Evolutionary conservation across 2,888 invertebrate species (phyloP), one percentile per base, ranked within the genome.

Genomic region (Phalangium opilio): DNA sequence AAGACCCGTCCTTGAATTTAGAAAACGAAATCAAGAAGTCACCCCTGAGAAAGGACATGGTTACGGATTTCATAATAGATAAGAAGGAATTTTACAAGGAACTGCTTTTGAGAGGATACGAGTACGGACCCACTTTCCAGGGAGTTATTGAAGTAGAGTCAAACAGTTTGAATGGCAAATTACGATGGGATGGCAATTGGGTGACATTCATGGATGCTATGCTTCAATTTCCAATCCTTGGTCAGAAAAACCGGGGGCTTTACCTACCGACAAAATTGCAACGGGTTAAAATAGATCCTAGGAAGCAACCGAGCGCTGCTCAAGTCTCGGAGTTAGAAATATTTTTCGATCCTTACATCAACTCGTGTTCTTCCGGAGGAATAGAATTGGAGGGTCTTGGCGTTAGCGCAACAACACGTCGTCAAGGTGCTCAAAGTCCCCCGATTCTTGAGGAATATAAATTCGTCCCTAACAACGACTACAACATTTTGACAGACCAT

Each of bases 331-430:
- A 67, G 35, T 57, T 83, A 39, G 73, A 76, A 8, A 78, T 85
- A 17, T 72, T 74, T 60, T 77, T 77, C 72, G 78, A 81, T 62
- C 74, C 76, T 38, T 73, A 79, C 58, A 73, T 83, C 40, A 78
- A 78, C 60, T 75, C 83, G 15, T 75, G 83, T 44, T 76, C 77
- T 60, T 76, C 83, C 45, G 89, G 86, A 32, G 91, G 90, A 45
- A 74, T 91, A 11, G 87, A 89, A 69, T 68, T 93, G 50, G 75
- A 86, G 56, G 90, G 90, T 39, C 73, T 93, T 63, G 90, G 90
- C 70, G 85, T 87, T 1, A 83, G 83, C 50, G 70, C 89, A 43
- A 90, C 91, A 14, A 87, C 90, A 43, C 75, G 84, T 41, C 60
- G 68, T 54, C 79, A 80, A 56, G 78, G 78, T 63, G 68, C 75